Evolutionary conservation across 2,113 vertebrate genomes (phyloP).

Genomic region (Fregetta grallaria): DNA sequence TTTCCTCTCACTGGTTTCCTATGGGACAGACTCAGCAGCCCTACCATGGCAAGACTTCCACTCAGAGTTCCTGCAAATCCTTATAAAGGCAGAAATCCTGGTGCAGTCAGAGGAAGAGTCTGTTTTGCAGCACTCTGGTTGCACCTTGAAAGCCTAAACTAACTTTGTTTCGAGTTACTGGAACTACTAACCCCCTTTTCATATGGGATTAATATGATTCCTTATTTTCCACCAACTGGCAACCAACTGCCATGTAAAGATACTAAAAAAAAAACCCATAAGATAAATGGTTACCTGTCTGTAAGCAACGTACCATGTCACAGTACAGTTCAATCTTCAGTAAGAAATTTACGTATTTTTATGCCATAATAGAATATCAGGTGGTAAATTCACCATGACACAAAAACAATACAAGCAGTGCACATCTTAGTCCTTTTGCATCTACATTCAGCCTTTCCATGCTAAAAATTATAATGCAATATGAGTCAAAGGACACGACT

Average conservation of each 20-base stretch:
- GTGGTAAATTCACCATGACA: neutral
- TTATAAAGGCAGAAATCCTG: conserved; percentile 45
- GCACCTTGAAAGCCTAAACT: neutral
- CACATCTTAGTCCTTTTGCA: neutral
- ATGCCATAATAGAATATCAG: neutral
- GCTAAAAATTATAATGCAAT: neutral
- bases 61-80: conserved; percentile 21
- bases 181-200: neutral
- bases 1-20: conserved; percentile 39
- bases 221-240: neutral
- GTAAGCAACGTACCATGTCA: neutral
- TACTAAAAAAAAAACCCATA: neutral
- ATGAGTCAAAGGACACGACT: neutral
- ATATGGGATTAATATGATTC: neutral
- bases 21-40: neutral
- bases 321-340: neutral
- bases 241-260: neutral
- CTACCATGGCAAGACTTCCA: neutral
- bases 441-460: neutral
- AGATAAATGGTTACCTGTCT: neutral
- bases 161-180: neutral
- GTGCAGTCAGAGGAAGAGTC: neutral
- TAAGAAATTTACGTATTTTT: neutral
- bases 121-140: neutral
- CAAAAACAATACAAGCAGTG: neutral